Percentiles rank a stretch among this genome's conserved stretches.
These are phyloP conservation scores for Hydra vulgaris DNA, from an alignment of 30 jellyfish, hydroid and myxozoan genomes.

Conservation along the genomic window DNA sequence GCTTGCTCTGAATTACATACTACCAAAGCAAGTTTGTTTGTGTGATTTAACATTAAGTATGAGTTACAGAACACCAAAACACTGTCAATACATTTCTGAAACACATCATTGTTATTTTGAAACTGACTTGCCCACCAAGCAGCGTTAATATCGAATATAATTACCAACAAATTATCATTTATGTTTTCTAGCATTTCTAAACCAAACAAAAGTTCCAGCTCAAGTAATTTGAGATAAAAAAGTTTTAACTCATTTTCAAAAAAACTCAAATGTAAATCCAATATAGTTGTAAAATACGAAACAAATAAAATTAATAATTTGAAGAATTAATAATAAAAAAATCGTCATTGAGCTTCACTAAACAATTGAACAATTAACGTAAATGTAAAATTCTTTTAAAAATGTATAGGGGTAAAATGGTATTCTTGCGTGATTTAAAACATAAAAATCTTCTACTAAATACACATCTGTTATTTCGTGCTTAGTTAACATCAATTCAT, in stretches of 20 bases:
- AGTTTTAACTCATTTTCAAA: background rate
- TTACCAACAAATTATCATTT: constrained; percentile 48
- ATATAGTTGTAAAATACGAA: too few species aligned
- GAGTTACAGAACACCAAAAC: constrained; percentile 79
- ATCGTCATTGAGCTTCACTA: too few species aligned
- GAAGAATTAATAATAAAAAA: too few species aligned
- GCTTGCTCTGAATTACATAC: constrained; percentile 38
- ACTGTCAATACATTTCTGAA: constrained; percentile 55
- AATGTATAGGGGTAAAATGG: background rate
- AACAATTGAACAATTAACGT: too few species aligned
- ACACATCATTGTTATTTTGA: background rate
- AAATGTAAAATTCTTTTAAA: too few species aligned
- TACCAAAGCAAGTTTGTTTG: constrained; percentile 68
- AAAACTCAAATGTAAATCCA: too few species aligned
- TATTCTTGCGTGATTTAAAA: background rate
- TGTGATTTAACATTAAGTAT: constrained; percentile 60
- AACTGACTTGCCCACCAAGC: constrained; percentile 63
- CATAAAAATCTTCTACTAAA: too few species aligned
- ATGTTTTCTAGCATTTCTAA: background rate
- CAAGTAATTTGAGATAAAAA: background rate
- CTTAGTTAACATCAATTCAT: too few species aligned
- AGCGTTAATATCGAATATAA: constrained; percentile 62
- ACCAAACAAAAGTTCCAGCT: background rate
- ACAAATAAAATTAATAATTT: too few species aligned
- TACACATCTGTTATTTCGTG: too few species aligned